Evolutionary conservation across 2,888 invertebrate species (phyloP), one percentile per base, ranked within the genome.

Genomic region (Epirrita christyi): DNA sequence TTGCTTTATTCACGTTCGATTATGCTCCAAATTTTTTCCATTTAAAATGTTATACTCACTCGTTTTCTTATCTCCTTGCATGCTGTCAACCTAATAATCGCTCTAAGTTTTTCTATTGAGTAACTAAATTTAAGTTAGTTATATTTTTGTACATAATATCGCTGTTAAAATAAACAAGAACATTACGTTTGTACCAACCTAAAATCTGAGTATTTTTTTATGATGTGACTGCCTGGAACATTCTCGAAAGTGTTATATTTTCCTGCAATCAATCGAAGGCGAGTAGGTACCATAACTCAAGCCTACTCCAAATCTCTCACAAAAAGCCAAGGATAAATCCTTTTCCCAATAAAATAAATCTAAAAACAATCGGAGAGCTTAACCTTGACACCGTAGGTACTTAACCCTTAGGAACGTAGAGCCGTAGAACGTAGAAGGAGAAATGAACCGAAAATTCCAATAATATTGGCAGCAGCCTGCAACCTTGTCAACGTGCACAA

Each of bases 361-460:
- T 56, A 36, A 46, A 50, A 56, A 46, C 47, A 42, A 56, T 51
- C 42, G 41, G n/a, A 10, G 15, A 28, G 36, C 28, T 46, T 46
- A 47, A 46, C 51, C 51, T 56, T 51, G 56, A 45, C 50, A 49
- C 32, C 48, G 45, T 40, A 41, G 40, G 27, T 34, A 41, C 21
- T 41, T 21, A 10, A 21, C 21, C 21, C 21, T 21, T 5, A 27
- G 11, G 7, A 42, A 21, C 48, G 29, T 41, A 46, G 44, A 44
- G 41, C 59, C 56, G 58, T 61, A 59, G 45, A 43, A 61, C 51
- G 54, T 29, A 46, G 52, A 49, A 9, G 46, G 61, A 11, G 55
- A 64, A 58, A 62, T 53, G 53, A 54, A 47, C 52, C 54, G 52
- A 59, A 59, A 47, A 61, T 61, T 63, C 53, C 58, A 58, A 64